Evolutionary conservation across 2,113 vertebrate species (phyloP).

Genomic region (Motacilla alba): DNA sequence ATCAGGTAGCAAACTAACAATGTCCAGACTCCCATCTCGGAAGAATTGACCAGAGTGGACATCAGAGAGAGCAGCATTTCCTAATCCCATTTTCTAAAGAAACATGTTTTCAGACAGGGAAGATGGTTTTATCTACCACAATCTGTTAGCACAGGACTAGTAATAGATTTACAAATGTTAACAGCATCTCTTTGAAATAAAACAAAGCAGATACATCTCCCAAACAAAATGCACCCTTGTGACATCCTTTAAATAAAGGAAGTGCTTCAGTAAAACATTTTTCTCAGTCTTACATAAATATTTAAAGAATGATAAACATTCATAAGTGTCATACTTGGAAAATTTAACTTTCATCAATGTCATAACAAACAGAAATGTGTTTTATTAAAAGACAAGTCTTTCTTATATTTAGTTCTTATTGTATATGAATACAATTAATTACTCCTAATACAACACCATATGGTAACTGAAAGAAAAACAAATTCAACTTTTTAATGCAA

Average conservation of each 20-base stretch:
- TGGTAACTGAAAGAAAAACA: neutral
- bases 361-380: neutral
- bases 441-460: neutral
- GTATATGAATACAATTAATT: neutral
- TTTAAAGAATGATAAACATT: neutral
- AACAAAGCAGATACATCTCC: neutral
- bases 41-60: neutral
- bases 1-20: neutral
- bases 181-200: neutral
- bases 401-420: neutral
- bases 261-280: neutral
- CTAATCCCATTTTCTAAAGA: neutral
- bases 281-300: neutral
- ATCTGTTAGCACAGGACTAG: neutral
- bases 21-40: neutral
- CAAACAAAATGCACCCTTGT: neutral
- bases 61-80: neutral
- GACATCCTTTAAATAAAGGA: neutral
- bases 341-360: neutral
- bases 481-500: neutral
- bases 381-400: neutral
- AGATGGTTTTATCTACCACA: neutral
- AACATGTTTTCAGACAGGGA: neutral
- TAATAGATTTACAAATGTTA: neutral
- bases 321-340: neutral